Base-by-base conservation (phyloP, 2,888 invertebrate genomes). In the Drepana falcataria region DNA sequence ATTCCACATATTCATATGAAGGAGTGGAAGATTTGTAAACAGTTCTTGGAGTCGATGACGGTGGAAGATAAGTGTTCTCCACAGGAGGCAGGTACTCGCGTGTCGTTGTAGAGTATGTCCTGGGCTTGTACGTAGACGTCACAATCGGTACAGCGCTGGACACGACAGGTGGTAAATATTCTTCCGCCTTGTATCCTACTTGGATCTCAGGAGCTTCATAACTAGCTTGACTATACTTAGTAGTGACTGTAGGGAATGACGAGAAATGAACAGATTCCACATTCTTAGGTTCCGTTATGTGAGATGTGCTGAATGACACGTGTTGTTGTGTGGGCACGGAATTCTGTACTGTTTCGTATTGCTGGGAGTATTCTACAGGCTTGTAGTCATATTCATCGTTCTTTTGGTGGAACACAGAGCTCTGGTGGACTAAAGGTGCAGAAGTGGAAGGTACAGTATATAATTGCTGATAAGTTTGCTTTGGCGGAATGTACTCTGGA, bases 181-280 rank as follows among this genome's bases (percentile, higher is more conserved):
- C 87, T 68, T 88, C 87, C 33, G 80, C 76, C 61, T 84, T 85
- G 60, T 88, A 87, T 7, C 68, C 82, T 7, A 79, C 75, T 68
- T 89, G 88, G 55, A 90, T 83, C 68, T 91, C 87, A 41, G 90
- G 87, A 1, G 79, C 68, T 61, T 87, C 79, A 54, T 85, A 85
- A 51, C 69, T 67, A 21, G 74, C 74, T 68, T 83, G 83, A 51
- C 82, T 79, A 57, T 81, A 86, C 57, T 76, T 78, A 4, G 76
- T 77, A 9, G 72, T 73, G 2, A 69, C 65, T 53, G 73, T 80
- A 2, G 86, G 83, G 61, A 73, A 75, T 0, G 77, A 70, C 35
- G 87, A 81, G 34, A 83, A 70, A 56, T 86, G 82, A 40, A 79
- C 64, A 35, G 85, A 82, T 75, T 85, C 86, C 9, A 81, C 69